Evolutionary conservation across 2,888 invertebrate genomes (phyloP), one percentile per base, ranked within the genome.

Genomic region (Tetramorium bicarinatum): DNA sequence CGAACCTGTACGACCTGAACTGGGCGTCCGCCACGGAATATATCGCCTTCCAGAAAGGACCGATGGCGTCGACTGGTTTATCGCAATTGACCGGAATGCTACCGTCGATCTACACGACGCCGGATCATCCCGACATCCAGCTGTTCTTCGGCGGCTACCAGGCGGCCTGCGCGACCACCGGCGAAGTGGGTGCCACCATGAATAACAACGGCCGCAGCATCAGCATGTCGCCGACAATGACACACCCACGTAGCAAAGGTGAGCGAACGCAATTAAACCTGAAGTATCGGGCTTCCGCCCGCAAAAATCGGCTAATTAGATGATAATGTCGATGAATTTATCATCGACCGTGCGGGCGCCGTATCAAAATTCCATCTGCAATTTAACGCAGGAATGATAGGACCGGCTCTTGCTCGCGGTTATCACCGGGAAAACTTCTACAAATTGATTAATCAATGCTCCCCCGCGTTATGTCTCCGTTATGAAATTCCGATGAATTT

Each of bases 191-290:
- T 0, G 94, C 95, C 0, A 62, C 93, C 0, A 94, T 94, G n/a
- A 93, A 89, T 76, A 85, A 88, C 29, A 90, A 91, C 74, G 66
- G 94, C 91, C 29, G 96, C 85, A 90, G 95, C 8, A 92, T 95
- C 72, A 93, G 93, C 54, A 95, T 97, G 79, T 96, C 96, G 2
- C 96, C 96, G 0, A 96, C 97, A 71, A 95, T 96, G 18, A 93
- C 97, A 0, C 97, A 97, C 80, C 97, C 97, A 0, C 96, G 96
- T 83, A 97, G 97, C 89, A 95, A 96, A 88, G 97, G 97, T 90
- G 85, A 84, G 29, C 13, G 25, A 34, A n/a, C 11, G 34, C 66
- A 47, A 66, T 41, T 61, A 41, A 41, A 15, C 13, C 29, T 3
- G 6, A 56, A 56, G 3, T 69, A 18, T 18, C n/a, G 38, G 13